Evolutionary conservation across 2,888 invertebrate species (phyloP), one percentile per base, ranked within the genome.

Genomic region (Pterostichus niger): DNA sequence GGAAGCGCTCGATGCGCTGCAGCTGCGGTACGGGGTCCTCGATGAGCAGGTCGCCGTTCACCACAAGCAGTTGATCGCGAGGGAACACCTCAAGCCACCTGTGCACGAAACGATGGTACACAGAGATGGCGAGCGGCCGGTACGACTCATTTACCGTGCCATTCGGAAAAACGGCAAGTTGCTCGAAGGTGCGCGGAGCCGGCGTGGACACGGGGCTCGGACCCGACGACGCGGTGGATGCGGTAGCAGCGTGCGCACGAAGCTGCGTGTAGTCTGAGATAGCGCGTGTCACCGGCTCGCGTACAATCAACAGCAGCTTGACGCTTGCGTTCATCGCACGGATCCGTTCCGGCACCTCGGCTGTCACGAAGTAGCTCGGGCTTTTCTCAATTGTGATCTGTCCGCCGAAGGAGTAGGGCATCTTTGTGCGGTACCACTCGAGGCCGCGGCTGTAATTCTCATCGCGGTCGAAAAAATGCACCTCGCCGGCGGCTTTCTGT

Each of bases 341-440:
- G 79, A 99, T 97, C 85, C 99, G 92, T 90, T 97, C 96, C 10
- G 99, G 98, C 90, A 97, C 98, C 93, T 97, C 96, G 11, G 97
- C 96, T 82, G 97, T 97, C 64, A 98, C 97, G 91, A 99, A 99
- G 91, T 99, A 99, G 87, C 98, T 97, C 5, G 99, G 99, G 87
- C 98, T 98, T 91, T 99, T 99, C 90, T 99, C 99, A 86, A 98
- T 96, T 82, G 98, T 98, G 86, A 98, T 95, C 90, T 98, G 98
- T 59, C 96, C 96, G 85, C 94, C 94, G 90, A 95, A 96, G 0
- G 98, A 97, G 87, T 95, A 95, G 10, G 98, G 98, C 98, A 99
- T 98, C 89, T 97, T 96, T 88, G 94, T 94, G 84, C 96, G 91
- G 90, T 99, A 99, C 99, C 99, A 99, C 84, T 98, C 97, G 84